phyloP scores from a whole-genome alignment of 2,888 invertebrate genomes.

The Rapana venosa region DNA sequence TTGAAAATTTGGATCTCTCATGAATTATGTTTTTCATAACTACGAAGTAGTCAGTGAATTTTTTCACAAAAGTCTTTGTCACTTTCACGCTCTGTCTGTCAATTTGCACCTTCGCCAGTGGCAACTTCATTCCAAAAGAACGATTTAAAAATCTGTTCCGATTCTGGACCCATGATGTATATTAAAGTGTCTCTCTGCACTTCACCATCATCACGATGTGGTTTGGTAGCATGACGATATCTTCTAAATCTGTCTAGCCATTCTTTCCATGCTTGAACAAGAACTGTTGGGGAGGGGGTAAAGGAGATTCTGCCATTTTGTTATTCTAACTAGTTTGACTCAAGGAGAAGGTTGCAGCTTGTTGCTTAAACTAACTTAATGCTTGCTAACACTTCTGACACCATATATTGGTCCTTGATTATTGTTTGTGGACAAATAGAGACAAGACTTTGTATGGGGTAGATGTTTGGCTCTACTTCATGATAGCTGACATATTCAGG shows the following conservation, averaged over 20 bases:
- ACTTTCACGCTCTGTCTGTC: neutral
- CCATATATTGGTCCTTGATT: too few relatives aligned
- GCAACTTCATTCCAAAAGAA: neutral
- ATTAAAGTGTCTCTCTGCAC: conserved; percentile 40
- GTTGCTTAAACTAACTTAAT: too few relatives aligned
- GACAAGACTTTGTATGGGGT: too few relatives aligned
- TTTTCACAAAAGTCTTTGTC: neutral
- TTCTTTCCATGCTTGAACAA: too few relatives aligned
- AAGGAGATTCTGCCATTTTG: too few relatives aligned
- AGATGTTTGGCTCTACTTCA: too few relatives aligned
- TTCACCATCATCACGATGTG: neutral
- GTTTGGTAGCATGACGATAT: neutral
- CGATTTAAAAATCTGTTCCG: neutral
- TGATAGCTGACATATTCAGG: too few relatives aligned
- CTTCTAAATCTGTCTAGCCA: neutral
- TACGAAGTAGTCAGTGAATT: neutral
- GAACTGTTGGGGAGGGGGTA: too few relatives aligned
- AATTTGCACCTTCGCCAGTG: neutral
- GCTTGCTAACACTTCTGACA: too few relatives aligned
- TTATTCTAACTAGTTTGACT: too few relatives aligned
- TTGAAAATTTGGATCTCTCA: neutral
- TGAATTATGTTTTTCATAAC: neutral
- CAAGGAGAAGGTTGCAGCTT: too few relatives aligned
- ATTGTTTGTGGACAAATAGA: too few relatives aligned
- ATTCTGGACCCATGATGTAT: neutral